phyloP scores from a whole-genome alignment of 2,113 vertebrate genomes.

The Hiodon alosoides region DNA sequence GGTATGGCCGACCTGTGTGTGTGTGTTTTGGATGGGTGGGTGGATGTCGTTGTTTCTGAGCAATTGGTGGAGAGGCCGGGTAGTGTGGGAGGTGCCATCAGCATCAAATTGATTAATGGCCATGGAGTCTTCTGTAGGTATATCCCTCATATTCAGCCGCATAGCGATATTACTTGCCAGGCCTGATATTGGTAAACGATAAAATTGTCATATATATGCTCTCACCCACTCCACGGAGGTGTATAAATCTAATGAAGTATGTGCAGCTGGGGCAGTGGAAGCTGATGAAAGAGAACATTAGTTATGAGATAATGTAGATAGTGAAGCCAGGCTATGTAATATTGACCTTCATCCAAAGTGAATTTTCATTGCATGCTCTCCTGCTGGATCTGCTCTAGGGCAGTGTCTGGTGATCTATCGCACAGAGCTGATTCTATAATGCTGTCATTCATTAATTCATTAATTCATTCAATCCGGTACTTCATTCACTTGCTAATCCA shows the following conservation, averaged over 20 bases:
- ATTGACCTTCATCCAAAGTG: background rate
- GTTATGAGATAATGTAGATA: background rate
- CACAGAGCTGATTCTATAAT: too few species aligned
- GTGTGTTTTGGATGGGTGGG: background rate
- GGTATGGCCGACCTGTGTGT: slow-evolving; percentile 53
- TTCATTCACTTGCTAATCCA: too few species aligned
- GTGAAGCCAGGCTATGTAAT: background rate
- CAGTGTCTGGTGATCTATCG: background rate
- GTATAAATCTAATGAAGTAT: slow-evolving; percentile 14
- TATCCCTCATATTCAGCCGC: slow-evolving; percentile 5
- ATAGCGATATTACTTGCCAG: background rate
- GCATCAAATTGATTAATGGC: background rate
- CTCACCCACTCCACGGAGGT: background rate
- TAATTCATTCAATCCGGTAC: background rate
- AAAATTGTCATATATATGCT: slow-evolving; percentile 13
- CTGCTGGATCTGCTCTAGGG: background rate
- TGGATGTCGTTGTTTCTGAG: background rate
- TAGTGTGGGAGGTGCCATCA: background rate
- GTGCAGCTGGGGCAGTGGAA: background rate
- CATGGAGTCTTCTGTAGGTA: background rate
- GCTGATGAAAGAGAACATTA: background rate
- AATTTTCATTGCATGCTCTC: background rate
- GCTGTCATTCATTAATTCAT: background rate
- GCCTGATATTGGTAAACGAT: background rate
- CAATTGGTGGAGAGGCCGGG: background rate